Evolutionary conservation across 2,888 invertebrate species (phyloP), one percentile per base, ranked within the genome.

Genomic region (Phanerotoma sp.): DNA sequence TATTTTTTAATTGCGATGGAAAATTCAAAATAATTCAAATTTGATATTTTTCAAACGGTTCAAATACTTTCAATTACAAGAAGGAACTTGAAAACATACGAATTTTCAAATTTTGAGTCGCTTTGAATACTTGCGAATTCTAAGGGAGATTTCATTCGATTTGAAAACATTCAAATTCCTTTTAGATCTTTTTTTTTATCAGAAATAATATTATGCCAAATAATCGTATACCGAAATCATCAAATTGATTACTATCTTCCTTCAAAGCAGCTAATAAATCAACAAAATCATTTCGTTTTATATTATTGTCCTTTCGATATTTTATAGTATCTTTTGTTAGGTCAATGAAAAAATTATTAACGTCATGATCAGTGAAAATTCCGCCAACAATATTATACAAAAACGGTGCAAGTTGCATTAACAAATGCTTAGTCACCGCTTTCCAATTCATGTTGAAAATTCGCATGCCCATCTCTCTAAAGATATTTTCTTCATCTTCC

Each of bases 251-350:
- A 0, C 69, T 65, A 44, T 68, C 49, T 1, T 69, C 60, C 20
- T 60, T 68, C 28, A 79, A 45, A 6, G 77, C 72, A 40, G 69
- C 67, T 11, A 80, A 64, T 16, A 76, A 62, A 60, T 80, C 77
- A 3, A 81, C 59, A 45, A 79, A 80, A 61, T 81, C 81, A 28
- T 77, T 73, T 30, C 77, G 67, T 20, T 66, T 64, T 13, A 79
- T 63, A 20, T 74, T 74, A 44, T 75, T 75, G 25, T 75, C 63
- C 50, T 73, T 67, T 22, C 81, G 66, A 45, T 77, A 69, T 10
- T 72, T 66, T 32, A 80, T 66, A 0, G 77, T 75, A 0, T 73
- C 61, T n/a, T 50, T 61, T 3, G 79, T 68, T 0, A 74, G 62
- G 1, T 62, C 60, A 3, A 63, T 66, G 16, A 80, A 72, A 49